phyloP scores from a whole-genome alignment of 2,113 vertebrate species.

The Athene noctua region DNA sequence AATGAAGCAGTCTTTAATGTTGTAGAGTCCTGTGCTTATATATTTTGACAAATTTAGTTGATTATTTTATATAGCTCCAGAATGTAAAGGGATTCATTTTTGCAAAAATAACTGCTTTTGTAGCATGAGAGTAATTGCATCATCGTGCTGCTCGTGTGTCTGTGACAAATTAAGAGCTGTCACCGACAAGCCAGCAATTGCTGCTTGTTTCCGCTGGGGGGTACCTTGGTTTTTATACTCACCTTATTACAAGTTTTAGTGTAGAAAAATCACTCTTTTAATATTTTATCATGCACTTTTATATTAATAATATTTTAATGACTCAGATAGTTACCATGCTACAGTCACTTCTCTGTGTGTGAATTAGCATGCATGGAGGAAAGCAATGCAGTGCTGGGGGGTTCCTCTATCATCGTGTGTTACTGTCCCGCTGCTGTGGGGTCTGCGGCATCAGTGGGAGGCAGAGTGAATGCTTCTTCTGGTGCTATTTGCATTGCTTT shows the following conservation, averaged over 20 bases:
- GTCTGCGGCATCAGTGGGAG: background rate
- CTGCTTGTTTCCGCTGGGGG: background rate
- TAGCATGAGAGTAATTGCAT: fast-evolving
- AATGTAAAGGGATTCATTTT: background rate
- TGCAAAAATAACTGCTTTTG: constrained; percentile 1
- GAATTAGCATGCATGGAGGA: fast-evolving
- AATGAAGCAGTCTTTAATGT: background rate
- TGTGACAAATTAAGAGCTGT: background rate
- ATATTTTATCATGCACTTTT: background rate
- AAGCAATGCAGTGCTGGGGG: background rate
- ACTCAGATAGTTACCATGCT: background rate
- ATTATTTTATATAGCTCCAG: background rate
- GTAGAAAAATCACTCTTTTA: background rate
- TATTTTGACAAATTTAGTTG: background rate
- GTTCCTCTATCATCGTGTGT: background rate
- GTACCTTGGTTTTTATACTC: background rate
- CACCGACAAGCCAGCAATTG: background rate
- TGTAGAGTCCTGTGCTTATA: background rate
- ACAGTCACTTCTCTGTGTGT: background rate
- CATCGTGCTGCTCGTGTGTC: background rate
- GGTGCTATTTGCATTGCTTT: background rate
- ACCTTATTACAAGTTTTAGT: background rate
- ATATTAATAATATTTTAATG: background rate
- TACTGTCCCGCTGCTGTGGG: background rate
- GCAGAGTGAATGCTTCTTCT: background rate